Evolutionary conservation across 2,888 invertebrate species (phyloP).

Genomic region (Himalopsyche tibetana): DNA sequence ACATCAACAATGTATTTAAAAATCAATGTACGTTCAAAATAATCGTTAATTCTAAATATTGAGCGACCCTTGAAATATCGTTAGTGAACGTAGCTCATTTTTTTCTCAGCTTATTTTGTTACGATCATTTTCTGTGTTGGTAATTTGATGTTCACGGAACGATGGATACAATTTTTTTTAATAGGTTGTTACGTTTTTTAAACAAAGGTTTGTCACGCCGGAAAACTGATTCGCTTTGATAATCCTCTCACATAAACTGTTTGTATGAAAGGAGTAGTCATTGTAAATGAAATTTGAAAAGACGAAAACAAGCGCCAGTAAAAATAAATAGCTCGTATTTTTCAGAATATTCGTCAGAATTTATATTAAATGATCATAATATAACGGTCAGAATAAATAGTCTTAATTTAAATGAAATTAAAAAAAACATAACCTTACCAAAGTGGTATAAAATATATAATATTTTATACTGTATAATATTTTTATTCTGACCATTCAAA

Average conservation of each 20-base stretch:
- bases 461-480: too few relatives aligned
- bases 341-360: too few relatives aligned
- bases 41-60: background rate
- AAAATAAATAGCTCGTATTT: background rate
- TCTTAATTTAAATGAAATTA: too few relatives aligned
- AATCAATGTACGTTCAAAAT: too few relatives aligned
- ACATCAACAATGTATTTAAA: too few relatives aligned
- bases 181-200: slow-evolving; percentile 12
- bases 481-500: too few relatives aligned
- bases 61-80: slow-evolving; percentile 10
- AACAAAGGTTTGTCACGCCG: slow-evolving; percentile 23
- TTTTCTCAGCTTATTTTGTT: slow-evolving; percentile 38
- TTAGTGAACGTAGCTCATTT: background rate
- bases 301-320: background rate
- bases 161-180: slow-evolving; percentile 32
- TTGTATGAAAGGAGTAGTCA: background rate
- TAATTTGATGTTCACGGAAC: slow-evolving; percentile 42
- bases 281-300: background rate
- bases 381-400: too few relatives aligned
- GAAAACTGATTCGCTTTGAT: slow-evolving; percentile 1
- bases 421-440: too few relatives aligned
- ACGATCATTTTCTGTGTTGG: slow-evolving; percentile 8
- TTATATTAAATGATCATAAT: too few relatives aligned
- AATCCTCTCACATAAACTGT: background rate
- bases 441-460: too few relatives aligned